phyloP scores from a whole-genome alignment of 2,113 vertebrate genomes.

The Poicephalus meyeri region DNA sequence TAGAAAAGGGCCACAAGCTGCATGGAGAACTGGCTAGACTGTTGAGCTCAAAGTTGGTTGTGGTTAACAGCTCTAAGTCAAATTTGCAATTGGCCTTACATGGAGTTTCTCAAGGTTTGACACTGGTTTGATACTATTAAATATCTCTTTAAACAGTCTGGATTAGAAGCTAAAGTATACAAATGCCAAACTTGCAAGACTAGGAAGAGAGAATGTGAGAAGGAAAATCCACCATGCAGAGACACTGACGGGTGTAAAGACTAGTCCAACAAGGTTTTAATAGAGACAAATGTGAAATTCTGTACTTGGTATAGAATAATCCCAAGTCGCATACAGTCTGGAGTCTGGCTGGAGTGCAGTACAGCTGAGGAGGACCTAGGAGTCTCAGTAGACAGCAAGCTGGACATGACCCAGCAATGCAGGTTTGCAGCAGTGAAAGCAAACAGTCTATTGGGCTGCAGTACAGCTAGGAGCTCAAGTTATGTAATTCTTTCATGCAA shows the following conservation, averaged over 20 bases:
- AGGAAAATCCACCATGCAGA: not conserved
- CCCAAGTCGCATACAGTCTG: not conserved
- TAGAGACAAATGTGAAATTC: not conserved
- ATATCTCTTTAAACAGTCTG: not conserved
- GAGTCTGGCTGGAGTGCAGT: not conserved
- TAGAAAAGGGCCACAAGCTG: not conserved
- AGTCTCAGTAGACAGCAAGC: not conserved
- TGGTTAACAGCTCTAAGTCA: not conserved
- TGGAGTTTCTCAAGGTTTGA: not conserved
- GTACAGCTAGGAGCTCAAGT: not conserved
- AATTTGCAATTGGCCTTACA: not conserved
- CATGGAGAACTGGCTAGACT: not conserved
- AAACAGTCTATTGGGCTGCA: not conserved
- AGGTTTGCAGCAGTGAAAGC: not conserved
- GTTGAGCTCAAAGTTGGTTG: not conserved
- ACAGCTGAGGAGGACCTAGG: not conserved
- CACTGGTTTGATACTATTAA: not conserved
- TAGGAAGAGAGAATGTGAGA: not conserved
- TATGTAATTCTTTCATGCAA: not conserved
- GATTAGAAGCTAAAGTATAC: not conserved
- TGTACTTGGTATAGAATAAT: not conserved
- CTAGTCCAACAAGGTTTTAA: not conserved
- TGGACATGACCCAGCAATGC: not conserved
- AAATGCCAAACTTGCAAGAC: not conserved
- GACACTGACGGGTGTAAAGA: not conserved